Evolutionary conservation across 2,797 vertebrate genomes (phyloP).

Genomic region (Potorous gilbertii): DNA sequence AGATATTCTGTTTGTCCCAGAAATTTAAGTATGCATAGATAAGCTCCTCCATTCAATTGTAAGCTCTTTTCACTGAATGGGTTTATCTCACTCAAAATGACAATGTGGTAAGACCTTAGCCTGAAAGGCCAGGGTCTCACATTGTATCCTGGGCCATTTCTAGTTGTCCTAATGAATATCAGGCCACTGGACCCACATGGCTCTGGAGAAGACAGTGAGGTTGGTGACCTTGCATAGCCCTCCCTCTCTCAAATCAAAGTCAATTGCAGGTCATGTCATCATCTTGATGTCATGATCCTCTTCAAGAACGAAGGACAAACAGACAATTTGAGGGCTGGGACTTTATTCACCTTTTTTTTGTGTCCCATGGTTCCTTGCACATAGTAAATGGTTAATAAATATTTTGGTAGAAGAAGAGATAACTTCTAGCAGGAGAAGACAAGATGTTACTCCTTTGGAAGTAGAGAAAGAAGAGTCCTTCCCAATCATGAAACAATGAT

Average conservation of each 20-base stretch:
- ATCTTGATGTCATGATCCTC: no score
- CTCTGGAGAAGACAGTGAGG: no score
- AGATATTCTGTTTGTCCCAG: background rate
- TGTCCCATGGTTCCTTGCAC: background rate
- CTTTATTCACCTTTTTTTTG: background rate
- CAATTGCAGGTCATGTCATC: no score
- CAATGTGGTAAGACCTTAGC: no score
- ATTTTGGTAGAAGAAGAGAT: background rate
- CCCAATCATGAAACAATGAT: background rate
- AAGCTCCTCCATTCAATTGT: background rate
- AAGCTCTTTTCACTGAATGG: background rate
- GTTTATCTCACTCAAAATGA: no score
- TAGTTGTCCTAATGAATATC: no score
- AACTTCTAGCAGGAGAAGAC: background rate
- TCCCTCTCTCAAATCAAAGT: no score
- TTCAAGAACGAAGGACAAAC: no score
- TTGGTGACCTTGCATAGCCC: no score
- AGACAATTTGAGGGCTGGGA: background rate
- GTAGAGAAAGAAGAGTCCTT: background rate
- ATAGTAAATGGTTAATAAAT: background rate
- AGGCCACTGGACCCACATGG: no score
- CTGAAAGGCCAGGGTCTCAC: no score
- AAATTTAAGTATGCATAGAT: background rate
- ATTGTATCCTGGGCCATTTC: no score
- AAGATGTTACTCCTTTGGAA: background rate